Evolutionary conservation across 2,113 vertebrate genomes (phyloP), one percentile per base, ranked within the genome.

Genomic region (Penelope pileata): DNA sequence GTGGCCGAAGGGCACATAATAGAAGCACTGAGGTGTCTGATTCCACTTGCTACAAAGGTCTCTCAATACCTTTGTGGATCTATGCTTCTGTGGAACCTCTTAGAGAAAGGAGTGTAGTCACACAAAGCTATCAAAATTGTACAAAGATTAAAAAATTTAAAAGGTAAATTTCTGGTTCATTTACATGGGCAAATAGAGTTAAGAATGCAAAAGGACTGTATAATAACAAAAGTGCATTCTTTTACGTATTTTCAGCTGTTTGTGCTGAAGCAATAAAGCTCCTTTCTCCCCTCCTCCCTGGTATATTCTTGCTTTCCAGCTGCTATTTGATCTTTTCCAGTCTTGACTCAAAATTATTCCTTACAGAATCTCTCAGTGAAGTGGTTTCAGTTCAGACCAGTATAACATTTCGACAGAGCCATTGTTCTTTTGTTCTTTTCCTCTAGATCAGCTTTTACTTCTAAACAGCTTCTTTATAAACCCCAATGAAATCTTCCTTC

Each of bases 321-420:
- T 91, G 89, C 63, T 91, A 95, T 85, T 91, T 94, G 94, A 93
- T 96, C 95, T 96, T 95, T 95, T 59, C 43, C 79, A 90, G 60
- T 63, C 80, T 77, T 87, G 10, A 59, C 76, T 88, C 4, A 9
- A 77, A 95, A 80, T 94, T 56, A 83, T 40, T 92, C 68, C 83
- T 91, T 85, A 72, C 79, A 92, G 86, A 84, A 91, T 38, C 73
- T 76, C 82, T 80, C 54, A 51, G 40, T 62, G 64, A 89, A 78
- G 16, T 19, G 51, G 34, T 83, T 90, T 73, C 47, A 63, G 45
- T 29, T 84, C 62, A 64, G 80, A 76, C 73, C 67, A 54, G 69
- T 88, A 87, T 94, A 90, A 81, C 91, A 45, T 96, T 95, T 96
- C 82, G 26, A n/a, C 72, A 62, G 74, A 64, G 86, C 92, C 67